Percentiles rank a stretch among this genome's conserved stretches.
Evolutionary conservation across 2,888 invertebrate genomes (phyloP).

Genomic region (Falcaria lacertinaria): DNA sequence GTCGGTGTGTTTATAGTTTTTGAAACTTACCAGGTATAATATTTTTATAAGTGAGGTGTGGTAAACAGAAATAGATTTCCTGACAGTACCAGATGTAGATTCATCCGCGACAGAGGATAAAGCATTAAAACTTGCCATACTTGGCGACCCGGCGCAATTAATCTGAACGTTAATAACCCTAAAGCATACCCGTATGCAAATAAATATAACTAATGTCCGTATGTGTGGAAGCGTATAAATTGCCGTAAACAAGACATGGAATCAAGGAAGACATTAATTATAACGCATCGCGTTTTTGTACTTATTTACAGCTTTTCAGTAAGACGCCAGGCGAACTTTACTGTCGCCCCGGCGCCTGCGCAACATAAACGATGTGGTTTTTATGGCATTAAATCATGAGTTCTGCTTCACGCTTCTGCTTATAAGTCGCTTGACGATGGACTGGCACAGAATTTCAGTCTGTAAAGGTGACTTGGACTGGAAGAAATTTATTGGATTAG

Average conservation of each 20-base stretch:
- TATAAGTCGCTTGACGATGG: not conserved
- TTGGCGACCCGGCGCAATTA: not conserved
- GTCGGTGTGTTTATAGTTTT: too few relatives aligned
- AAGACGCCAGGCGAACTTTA: conserved; percentile 16
- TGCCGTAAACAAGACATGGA: conserved; percentile 33
- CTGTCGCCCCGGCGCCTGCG: conserved; percentile 20
- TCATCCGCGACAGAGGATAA: not conserved
- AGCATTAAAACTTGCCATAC: not conserved
- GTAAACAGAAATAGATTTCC: not conserved
- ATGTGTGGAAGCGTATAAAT: conserved; percentile 35
- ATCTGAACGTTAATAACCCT: conserved; percentile 2
- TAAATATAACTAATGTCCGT: conserved; percentile 21
- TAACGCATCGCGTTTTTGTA: conserved; percentile 35
- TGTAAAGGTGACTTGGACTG: not conserved
- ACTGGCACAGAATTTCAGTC: not conserved
- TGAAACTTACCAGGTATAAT: too few relatives aligned
- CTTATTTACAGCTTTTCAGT: conserved; percentile 26
- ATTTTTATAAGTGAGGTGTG: too few relatives aligned
- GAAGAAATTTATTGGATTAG: not conserved
- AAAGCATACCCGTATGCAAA: conserved; percentile 2
- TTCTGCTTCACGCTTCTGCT: conserved; percentile 18
- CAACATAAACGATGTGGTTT: conserved; percentile 15
- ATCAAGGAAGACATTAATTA: conserved; percentile 57
- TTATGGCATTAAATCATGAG: conserved; percentile 18
- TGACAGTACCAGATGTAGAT: not conserved